Percentiles rank a stretch among this genome's conserved stretches.
Conservation (phyloP, 2,888 invertebrate genomes). For the Nemotelus pantherinus region DNA sequence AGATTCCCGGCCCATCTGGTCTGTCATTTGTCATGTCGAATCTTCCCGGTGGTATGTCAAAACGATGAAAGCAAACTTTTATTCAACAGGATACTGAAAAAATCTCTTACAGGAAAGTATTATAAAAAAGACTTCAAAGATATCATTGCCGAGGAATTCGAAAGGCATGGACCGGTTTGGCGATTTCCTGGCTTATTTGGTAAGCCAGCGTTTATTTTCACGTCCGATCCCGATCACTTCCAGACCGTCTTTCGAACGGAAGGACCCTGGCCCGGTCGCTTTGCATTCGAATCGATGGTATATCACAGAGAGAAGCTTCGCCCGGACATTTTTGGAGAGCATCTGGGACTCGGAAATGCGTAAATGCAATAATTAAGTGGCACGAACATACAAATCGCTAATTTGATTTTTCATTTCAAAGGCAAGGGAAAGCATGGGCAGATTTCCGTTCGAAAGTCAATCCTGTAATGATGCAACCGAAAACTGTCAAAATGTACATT, state of each 20-base stretch:
- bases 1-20: slow-evolving; percentile 57
- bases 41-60: not conserved
- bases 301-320: slow-evolving; percentile 58
- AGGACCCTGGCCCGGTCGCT: slow-evolving; percentile 61
- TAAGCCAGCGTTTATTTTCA: slow-evolving; percentile 56
- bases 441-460: slow-evolving; percentile 70
- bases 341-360: slow-evolving; percentile 50
- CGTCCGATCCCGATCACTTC: slow-evolving; percentile 65
- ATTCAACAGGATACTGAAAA: not conserved
- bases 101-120: slow-evolving; percentile 54
- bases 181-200: slow-evolving; percentile 57
- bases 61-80: not conserved
- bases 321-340: slow-evolving; percentile 53
- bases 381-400: slow-evolving; percentile 59
- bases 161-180: slow-evolving; percentile 58
- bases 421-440: slow-evolving; percentile 75
- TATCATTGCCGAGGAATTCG: slow-evolving; percentile 52
- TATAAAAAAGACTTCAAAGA: slow-evolving; percentile 55
- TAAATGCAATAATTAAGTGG: not conserved
- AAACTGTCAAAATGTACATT: slow-evolving; percentile 57
- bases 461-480: slow-evolving; percentile 60
- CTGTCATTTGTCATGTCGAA: slow-evolving; percentile 52
- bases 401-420: slow-evolving; percentile 53
- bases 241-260: slow-evolving; percentile 62
- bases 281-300: slow-evolving; percentile 57